phyloP scores from a whole-genome alignment of 2,113 vertebrate genomes.

The Lota lota region DNA sequence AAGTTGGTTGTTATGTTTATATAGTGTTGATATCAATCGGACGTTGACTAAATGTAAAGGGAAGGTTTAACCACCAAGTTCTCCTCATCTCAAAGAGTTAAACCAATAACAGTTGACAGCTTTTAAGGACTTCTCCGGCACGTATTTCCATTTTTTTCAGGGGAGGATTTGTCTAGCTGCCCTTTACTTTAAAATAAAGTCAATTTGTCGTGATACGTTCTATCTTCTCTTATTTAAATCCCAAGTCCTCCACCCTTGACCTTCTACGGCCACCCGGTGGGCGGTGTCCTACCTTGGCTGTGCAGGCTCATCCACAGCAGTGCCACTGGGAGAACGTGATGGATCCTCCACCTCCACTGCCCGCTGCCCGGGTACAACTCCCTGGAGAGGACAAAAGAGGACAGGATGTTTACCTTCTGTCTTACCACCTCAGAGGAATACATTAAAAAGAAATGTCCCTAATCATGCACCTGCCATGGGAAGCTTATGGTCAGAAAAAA shows the following conservation, averaged over 20 bases:
- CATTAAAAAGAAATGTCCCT: neutral
- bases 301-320: slow-evolving; percentile 62
- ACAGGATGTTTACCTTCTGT: neutral
- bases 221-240: neutral
- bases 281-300: slow-evolving; percentile 71
- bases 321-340: slow-evolving; percentile 61
- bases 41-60: neutral
- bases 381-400: slow-evolving; percentile 67
- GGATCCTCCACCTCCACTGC: slow-evolving; percentile 82
- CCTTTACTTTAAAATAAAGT: neutral
- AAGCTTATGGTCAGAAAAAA: no score
- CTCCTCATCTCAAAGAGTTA: neutral
- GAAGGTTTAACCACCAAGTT: neutral
- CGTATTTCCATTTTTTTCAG: neutral
- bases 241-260: no score
- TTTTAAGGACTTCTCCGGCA: slow-evolving; percentile 7
- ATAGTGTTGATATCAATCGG: no score
- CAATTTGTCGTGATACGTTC: neutral
- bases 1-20: no score
- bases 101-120: neutral
- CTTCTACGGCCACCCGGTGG: neutral
- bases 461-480: no score
- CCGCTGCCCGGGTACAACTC: slow-evolving; percentile 68
- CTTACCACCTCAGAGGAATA: neutral
- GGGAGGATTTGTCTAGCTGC: no score